These are phyloP conservation scores for Meganola albula DNA, from an alignment of 2,888 invertebrate species.

Conservation along the genomic window DNA sequence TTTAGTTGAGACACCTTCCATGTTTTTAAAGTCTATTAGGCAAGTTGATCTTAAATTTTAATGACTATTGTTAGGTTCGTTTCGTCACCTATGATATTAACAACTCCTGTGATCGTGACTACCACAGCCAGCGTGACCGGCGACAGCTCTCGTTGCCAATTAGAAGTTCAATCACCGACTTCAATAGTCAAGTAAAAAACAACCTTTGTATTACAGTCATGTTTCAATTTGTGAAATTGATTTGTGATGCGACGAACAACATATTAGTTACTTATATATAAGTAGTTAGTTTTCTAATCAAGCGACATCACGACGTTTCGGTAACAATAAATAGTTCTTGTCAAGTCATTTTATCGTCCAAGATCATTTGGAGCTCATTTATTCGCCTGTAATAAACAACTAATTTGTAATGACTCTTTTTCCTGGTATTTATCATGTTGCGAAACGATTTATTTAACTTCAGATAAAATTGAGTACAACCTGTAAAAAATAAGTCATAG, in stretches of 20 bases:
- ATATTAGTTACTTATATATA: constrained; percentile 31
- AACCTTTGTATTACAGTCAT: constrained; percentile 42
- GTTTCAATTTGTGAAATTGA: constrained; percentile 67
- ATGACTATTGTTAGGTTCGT: too few relatives aligned
- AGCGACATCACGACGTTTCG: constrained; percentile 38
- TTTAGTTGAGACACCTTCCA: too few relatives aligned
- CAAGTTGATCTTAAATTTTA: too few relatives aligned
- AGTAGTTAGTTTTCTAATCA: constrained; percentile 38
- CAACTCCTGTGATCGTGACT: constrained; percentile 35
- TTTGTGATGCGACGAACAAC: constrained; percentile 47
- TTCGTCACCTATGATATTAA: constrained; percentile 9
- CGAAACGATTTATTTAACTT: too few relatives aligned
- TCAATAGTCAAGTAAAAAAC: constrained; percentile 43
- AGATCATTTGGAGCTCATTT: constrained; percentile 30
- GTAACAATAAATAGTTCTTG: constrained; percentile 32
- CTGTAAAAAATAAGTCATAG: neutral
- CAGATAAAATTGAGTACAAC: too few relatives aligned
- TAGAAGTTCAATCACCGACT: constrained; percentile 67
- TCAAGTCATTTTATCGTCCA: constrained; percentile 31
- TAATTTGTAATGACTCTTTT: constrained; percentile 21
- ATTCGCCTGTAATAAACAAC: constrained; percentile 25
- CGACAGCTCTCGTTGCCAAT: constrained; percentile 55
- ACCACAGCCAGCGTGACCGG: constrained; percentile 40
- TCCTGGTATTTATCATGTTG: constrained; percentile 12
- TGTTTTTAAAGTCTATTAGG: too few relatives aligned